Conservation (phyloP, 2,888 invertebrate genomes). For the Eupithecia abbreviata region DNA sequence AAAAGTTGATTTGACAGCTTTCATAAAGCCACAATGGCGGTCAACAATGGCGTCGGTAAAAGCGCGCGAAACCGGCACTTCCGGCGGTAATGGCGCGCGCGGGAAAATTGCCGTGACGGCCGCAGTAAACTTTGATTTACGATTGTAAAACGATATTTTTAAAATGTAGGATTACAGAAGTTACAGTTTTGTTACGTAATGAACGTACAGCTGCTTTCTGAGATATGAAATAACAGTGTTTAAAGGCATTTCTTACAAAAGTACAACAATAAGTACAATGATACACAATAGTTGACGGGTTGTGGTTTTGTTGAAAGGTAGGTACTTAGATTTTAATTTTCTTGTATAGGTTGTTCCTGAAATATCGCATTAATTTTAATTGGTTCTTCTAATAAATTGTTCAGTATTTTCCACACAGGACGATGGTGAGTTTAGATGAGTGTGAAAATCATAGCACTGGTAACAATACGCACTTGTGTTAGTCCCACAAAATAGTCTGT, state of each 20-base stretch:
- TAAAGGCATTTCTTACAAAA: not conserved
- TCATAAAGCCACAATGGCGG: constrained; percentile 35
- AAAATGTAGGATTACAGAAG: constrained; percentile 41
- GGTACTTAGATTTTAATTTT: not conserved
- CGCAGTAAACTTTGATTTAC: constrained; percentile 60
- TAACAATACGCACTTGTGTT: constrained; percentile 19
- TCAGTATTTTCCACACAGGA: constrained; percentile 74
- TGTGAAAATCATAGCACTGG: constrained; percentile 23
- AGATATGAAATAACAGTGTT: not conserved
- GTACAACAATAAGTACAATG: not conserved
- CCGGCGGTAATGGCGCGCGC: constrained; percentile 76
- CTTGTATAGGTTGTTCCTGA: not conserved
- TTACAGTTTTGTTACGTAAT: constrained; percentile 46
- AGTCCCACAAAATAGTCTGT: constrained; percentile 11
- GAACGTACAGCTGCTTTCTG: not conserved
- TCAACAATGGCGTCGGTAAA: constrained; percentile 55
- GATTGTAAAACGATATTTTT: constrained; percentile 54
- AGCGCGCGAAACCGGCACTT: constrained; percentile 71
- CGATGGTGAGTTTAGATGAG: constrained; percentile 71
- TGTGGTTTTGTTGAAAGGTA: not conserved
- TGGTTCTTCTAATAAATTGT: constrained; percentile 51
- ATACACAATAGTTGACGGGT: not conserved
- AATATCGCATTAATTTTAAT: constrained; percentile 5
- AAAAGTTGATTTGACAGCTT: constrained; percentile 23
- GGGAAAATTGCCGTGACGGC: constrained; percentile 65